Evolutionary conservation across 2,113 vertebrate genomes (phyloP).

Genomic region (Nothoprocta pentlandii): DNA sequence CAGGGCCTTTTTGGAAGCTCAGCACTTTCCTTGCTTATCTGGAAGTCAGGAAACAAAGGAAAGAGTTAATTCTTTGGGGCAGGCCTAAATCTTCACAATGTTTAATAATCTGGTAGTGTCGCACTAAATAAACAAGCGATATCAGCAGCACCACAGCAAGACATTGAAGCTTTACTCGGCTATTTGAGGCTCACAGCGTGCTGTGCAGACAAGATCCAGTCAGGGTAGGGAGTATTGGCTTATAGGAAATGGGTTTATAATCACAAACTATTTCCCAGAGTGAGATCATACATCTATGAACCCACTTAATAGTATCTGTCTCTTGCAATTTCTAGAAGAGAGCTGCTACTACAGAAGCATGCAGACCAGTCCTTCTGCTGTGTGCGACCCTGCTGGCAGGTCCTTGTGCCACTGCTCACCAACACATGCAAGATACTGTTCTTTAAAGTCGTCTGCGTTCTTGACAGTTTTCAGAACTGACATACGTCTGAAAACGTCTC

Average conservation of each 20-base stretch:
- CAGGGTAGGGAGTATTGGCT: neutral
- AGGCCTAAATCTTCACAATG: neutral
- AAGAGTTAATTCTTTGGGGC: neutral
- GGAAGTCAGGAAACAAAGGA: neutral
- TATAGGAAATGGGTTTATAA: constrained; percentile 14
- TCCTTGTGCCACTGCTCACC: neutral
- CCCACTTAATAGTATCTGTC: neutral
- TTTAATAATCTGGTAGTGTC: neutral
- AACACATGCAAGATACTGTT: neutral
- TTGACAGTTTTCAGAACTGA: neutral
- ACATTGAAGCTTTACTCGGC: neutral
- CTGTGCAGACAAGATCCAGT: neutral
- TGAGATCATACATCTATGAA: neutral
- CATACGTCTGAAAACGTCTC: neutral
- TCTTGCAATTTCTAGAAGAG: neutral
- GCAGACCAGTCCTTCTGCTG: neutral
- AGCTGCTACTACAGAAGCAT: neutral
- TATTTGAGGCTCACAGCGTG: neutral
- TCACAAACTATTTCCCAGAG: neutral
- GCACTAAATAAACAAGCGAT: neutral
- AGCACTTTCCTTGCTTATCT: neutral
- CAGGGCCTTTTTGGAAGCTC: neutral
- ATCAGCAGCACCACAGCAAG: neutral
- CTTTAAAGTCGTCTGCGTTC: neutral
- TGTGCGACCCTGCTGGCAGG: neutral